A percentile compares a stretch with the other conserved stretches of the same genome.
These are phyloP conservation scores for Ophioninae sp. DNA, from an alignment of 2,888 invertebrate species.

Conservation along the genomic window DNA sequence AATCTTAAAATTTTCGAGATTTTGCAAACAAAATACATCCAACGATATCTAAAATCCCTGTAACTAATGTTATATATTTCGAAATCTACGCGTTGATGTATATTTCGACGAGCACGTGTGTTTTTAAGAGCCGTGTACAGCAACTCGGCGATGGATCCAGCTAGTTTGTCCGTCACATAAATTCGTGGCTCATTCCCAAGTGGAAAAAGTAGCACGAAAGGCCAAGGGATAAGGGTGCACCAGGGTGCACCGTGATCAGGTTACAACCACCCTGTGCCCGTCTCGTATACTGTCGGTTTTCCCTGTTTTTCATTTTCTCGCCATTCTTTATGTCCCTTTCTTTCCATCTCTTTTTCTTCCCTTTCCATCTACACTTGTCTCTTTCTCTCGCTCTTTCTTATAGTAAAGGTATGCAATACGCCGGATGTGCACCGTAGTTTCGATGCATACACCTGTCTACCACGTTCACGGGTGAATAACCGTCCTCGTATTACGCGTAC, in stretches of 20 bases:
- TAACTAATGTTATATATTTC: too few relatives aligned
- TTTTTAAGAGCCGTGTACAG: conserved; percentile 12
- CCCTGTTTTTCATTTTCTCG: conserved; percentile 2
- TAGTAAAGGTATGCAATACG: conserved; percentile 17
- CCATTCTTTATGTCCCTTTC: conserved; percentile 5
- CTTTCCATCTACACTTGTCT: conserved; percentile 1
- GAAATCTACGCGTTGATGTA: conserved; percentile 1
- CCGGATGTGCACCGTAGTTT: conserved; percentile 44
- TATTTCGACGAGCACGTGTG: conserved; percentile 4
- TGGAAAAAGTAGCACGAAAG: conserved; percentile 20
- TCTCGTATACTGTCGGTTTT: conserved; percentile 41
- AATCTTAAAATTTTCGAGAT: too few relatives aligned
- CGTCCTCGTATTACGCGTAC: conserved; percentile 8
- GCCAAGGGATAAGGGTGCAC: conserved; percentile 44
- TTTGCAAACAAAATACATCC: too few relatives aligned
- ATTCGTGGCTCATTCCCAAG: conserved; percentile 58
- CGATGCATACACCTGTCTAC: conserved; percentile 30
- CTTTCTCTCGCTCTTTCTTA: not conserved
- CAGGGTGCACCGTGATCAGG: conserved; percentile 48
- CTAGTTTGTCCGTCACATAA: conserved; percentile 50
- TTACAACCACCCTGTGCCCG: conserved; percentile 63
- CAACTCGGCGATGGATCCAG: conserved; percentile 1
- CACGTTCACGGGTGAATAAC: conserved; percentile 26
- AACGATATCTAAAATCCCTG: too few relatives aligned
- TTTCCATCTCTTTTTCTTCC: conserved; percentile 14